Percentiles rank a stretch among this genome's conserved stretches.
Conservation (phyloP, 1,140 invertebrate species). For the Chironomus tepperi region DNA sequence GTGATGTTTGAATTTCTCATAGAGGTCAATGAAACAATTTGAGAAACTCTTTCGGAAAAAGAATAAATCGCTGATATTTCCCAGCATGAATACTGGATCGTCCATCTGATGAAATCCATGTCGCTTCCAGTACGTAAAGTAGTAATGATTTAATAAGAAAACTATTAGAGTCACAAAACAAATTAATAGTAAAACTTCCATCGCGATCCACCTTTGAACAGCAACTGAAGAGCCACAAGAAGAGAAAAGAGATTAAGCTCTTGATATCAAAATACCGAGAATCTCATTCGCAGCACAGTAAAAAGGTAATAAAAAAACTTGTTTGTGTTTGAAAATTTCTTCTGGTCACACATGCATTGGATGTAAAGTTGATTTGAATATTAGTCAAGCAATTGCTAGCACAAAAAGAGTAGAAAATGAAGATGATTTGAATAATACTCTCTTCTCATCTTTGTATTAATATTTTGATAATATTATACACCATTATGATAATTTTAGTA, state of each 20-base stretch:
- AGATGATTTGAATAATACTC: too few relatives aligned
- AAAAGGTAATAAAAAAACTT: not conserved
- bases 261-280: not conserved
- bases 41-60: not conserved
- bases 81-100: not conserved
- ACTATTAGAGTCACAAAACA: not conserved
- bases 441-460: too few relatives aligned
- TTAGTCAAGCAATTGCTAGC: too few relatives aligned
- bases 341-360: too few relatives aligned
- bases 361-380: too few relatives aligned
- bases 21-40: not conserved
- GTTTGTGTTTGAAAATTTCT: not conserved
- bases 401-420: too few relatives aligned
- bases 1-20: not conserved
- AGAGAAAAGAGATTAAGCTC: not conserved
- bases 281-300: not conserved
- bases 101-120: not conserved
- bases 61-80: not conserved
- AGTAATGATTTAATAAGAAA: not conserved
- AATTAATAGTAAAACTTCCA: not conserved
- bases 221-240: not conserved
- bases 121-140: not conserved
- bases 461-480: too few relatives aligned
- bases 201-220: not conserved
- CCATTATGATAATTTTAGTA: too few relatives aligned